These are phyloP conservation scores for Lysandra coridon DNA, from an alignment of 2,888 invertebrate species.

Conservation along the genomic window DNA sequence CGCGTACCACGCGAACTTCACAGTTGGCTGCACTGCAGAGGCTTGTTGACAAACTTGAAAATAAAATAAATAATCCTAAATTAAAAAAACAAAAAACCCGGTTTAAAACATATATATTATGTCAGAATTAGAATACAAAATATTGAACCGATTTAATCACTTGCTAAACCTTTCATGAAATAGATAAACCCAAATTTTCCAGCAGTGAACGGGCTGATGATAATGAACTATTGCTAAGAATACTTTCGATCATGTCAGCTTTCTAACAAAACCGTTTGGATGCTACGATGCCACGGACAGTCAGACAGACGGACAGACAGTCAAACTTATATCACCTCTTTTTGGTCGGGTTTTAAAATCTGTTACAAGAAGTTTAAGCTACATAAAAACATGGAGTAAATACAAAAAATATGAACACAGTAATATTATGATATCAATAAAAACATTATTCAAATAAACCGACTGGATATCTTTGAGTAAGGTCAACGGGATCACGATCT, in stretches of 20 bases:
- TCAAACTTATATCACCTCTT: too few species aligned
- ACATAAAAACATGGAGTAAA: too few species aligned
- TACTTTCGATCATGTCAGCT: not conserved
- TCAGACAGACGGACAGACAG: not conserved
- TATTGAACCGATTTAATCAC: too few species aligned
- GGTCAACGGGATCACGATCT: not conserved
- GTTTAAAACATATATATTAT: too few species aligned
- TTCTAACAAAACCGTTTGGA: too few species aligned
- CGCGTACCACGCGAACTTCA: not conserved
- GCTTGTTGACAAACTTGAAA: not conserved
- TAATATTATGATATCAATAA: not conserved
- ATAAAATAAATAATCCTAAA: not conserved
- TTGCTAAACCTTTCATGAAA: too few species aligned
- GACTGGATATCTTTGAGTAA: conserved; percentile 12
- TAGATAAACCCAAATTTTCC: not conserved
- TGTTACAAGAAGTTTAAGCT: too few species aligned
- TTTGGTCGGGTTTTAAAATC: not conserved
- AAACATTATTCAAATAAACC: not conserved
- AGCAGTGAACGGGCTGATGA: not conserved
- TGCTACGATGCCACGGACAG: too few species aligned
- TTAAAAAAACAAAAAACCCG: too few species aligned
- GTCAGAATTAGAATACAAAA: too few species aligned
- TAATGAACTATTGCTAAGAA: not conserved
- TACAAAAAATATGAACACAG: not conserved
- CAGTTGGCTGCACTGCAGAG: not conserved